phyloP scores from a whole-genome alignment of 1,140 invertebrate genomes.

The Listronotus oregonensis region DNA sequence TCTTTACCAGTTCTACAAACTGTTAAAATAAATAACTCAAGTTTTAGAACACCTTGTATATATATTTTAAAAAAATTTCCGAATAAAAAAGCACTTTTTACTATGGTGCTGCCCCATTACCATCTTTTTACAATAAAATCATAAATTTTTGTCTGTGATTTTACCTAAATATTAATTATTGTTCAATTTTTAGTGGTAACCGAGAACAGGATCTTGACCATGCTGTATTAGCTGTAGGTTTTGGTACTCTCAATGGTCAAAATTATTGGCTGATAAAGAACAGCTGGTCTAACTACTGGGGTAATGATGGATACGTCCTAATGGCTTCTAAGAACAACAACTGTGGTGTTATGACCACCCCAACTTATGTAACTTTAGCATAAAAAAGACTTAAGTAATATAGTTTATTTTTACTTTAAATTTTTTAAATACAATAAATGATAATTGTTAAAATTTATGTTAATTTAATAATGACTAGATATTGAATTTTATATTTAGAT shows the following conservation, averaged over 20 bases:
- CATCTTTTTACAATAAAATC: no score
- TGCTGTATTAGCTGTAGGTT: constrained; percentile 92
- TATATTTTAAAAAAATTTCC: no score
- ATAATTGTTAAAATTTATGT: no score
- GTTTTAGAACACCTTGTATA: no score
- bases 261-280: constrained; percentile 94
- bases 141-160: no score
- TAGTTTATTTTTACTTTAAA: neutral
- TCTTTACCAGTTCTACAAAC: no score
- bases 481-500: no score
- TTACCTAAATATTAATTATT: no score
- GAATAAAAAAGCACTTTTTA: no score
- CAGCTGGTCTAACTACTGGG: constrained; percentile 95
- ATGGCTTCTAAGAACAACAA: constrained; percentile 89
- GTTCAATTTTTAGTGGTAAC: constrained; percentile 64
- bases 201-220: constrained; percentile 80
- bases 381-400: neutral
- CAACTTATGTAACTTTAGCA: constrained; percentile 76
- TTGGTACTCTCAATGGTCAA: constrained; percentile 81
- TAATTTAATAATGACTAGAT: no score
- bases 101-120: no score
- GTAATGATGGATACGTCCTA: constrained; percentile 90
- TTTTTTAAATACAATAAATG: constrained; percentile 2
- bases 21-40: no score
- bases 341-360: constrained; percentile 84